Evolutionary conservation across 1,140 invertebrate genomes (phyloP), one percentile per base, ranked within the genome.

Genomic region (Micrasema longulum): DNA sequence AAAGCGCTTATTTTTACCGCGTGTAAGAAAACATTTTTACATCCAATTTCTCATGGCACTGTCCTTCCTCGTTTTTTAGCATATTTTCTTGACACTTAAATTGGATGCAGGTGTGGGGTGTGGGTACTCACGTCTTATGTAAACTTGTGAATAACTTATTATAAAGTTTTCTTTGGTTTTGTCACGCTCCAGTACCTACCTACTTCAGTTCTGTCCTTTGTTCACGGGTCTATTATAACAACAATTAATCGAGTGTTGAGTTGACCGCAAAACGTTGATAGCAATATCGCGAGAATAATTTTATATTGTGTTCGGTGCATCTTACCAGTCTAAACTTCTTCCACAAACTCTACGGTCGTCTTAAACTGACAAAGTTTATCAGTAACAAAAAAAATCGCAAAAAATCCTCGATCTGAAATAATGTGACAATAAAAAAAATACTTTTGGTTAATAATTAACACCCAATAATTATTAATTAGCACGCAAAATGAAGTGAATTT

Each of bases 221-320:
- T 60, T 60, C 55, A 60, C 31, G 31, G 55, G 26, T 38, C 11
- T n/a, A 31, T 10, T 48, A n/a, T n/a, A n/a, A n/a, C n/a, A 2
- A 20, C 45, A 2, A 7, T 7, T 55, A 31, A 31, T 55, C 22
- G 52, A 55, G n/a, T 38, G 55, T 60, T 60, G 55, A 60, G 55
- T 60, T 60, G 55, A 60, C 55, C 55, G 55, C 55, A 60, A 52
- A 38, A 22, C 14, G 53, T 18, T 16, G 55, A 60, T 60, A 60
- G 35, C 35, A 31, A 55, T 60, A 60, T 36, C 55, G 14, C 11
- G 6, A 41, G 20, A 53, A n/a, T n/a, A n/a, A n/a, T 22, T 53
- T n/a, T 23, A 38, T 31, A 31, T 31, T 31, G 14, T 22, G 55
- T 18, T 38, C 53, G 50, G 22, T 52, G 48, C 22, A 55, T 35